phyloP scores from a whole-genome alignment of 2,113 vertebrate genomes.

The Bambusicola thoracicus region DNA sequence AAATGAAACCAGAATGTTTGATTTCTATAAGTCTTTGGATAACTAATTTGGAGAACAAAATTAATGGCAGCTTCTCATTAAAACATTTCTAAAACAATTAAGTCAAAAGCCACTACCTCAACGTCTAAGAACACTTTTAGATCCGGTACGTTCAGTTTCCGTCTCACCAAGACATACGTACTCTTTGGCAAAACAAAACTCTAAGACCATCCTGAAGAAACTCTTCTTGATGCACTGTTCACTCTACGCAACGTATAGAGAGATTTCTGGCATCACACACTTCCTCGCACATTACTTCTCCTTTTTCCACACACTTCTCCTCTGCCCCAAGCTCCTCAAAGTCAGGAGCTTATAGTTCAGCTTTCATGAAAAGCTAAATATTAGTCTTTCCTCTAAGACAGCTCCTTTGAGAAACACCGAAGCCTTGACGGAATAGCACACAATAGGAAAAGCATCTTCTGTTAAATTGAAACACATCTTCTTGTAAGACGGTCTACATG shows the following conservation, averaged over 20 bases:
- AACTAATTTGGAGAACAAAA: slow-evolving; percentile 73
- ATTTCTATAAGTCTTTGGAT: slow-evolving; percentile 69
- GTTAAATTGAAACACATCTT: background rate
- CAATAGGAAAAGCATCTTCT: background rate
- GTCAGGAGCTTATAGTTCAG: background rate
- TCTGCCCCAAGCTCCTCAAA: background rate
- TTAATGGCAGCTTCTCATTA: slow-evolving; percentile 65
- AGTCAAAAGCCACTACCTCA: slow-evolving; percentile 43
- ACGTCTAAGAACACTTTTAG: slow-evolving; percentile 31
- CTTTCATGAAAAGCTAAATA: background rate
- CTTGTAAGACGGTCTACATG: background rate
- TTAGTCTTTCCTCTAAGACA: background rate
- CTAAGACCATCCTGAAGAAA: background rate
- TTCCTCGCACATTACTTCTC: background rate
- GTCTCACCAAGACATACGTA: background rate
- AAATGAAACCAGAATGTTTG: slow-evolving; percentile 73
- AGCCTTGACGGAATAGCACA: background rate
- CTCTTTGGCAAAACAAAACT: slow-evolving; percentile 32
- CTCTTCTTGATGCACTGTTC: background rate
- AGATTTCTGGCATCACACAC: background rate
- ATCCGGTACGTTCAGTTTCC: slow-evolving; percentile 32
- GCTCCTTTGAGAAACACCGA: background rate
- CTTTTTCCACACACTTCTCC: background rate
- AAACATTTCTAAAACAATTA: slow-evolving; percentile 39
- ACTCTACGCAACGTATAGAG: background rate